Conservation (phyloP, 2,797 vertebrate genomes). For the Hydrolagus colliei region DNA sequence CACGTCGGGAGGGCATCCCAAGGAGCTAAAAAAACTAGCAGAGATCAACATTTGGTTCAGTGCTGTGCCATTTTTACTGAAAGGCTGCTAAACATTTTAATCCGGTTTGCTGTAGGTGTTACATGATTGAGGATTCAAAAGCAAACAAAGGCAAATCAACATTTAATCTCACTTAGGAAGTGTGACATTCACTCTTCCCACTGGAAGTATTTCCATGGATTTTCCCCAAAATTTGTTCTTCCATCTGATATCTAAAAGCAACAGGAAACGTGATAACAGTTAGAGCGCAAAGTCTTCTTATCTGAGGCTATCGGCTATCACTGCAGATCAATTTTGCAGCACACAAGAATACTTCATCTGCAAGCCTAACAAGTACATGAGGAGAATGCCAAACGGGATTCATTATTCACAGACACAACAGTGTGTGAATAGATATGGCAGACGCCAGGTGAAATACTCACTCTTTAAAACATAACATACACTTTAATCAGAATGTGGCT, state of each 20-base stretch:
- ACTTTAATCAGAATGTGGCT: no score
- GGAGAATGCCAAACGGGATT: neutral
- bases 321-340: neutral
- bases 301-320: neutral
- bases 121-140: neutral
- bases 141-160: neutral
- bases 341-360: neutral
- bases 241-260: slow-evolving; percentile 86
- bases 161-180: slow-evolving; percentile 76
- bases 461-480: no score
- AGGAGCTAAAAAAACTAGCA: neutral
- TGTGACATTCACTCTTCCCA: slow-evolving; percentile 83
- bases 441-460: no score
- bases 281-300: neutral
- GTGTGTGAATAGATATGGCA: no score
- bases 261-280: slow-evolving; percentile 33
- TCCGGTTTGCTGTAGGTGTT: neutral
- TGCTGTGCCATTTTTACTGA: neutral
- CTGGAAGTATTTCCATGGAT: slow-evolving; percentile 96
- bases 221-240: slow-evolving; percentile 99
- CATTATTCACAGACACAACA: neutral
- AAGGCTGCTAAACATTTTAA: neutral
- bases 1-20: no score
- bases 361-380: neutral
- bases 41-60: neutral